These are phyloP conservation scores for Nymphalis c-album DNA, from an alignment of 2,888 invertebrate species.

Conservation along the genomic window DNA sequence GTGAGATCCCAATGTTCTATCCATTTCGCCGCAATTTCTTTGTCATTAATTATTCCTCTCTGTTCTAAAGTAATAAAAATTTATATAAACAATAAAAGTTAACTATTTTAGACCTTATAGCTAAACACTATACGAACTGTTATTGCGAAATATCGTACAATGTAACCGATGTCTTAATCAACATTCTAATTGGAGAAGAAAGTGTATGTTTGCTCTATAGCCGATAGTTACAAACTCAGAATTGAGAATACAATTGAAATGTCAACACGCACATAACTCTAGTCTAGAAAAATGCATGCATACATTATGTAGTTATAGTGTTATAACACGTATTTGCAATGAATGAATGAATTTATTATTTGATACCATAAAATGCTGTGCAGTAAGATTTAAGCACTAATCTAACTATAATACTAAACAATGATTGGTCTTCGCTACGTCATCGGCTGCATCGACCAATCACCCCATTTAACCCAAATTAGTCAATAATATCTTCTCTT, in stretches of 20 bases:
- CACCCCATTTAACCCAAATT: no score
- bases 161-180: slow-evolving; percentile 27
- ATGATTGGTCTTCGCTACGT: no score
- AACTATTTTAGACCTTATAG: slow-evolving; percentile 11
- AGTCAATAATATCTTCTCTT: no score
- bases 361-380: no score
- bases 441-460: no score
- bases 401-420: no score
- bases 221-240: slow-evolving; percentile 14
- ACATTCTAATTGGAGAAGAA: slow-evolving; percentile 31
- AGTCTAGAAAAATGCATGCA: background rate
- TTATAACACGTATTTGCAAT: no score
- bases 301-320: no score
- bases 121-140: background rate
- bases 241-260: slow-evolving; percentile 2
- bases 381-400: no score
- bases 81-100: background rate
- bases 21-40: background rate
- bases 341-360: no score
- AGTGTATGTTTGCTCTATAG: slow-evolving; percentile 20
- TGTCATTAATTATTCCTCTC: background rate
- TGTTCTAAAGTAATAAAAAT: background rate
- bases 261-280: background rate
- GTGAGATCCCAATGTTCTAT: no score
- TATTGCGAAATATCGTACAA: slow-evolving; percentile 15